These are phyloP conservation scores for Ridgeia piscesae DNA, from an alignment of 1,140 invertebrate species.

Conservation along the genomic window DNA sequence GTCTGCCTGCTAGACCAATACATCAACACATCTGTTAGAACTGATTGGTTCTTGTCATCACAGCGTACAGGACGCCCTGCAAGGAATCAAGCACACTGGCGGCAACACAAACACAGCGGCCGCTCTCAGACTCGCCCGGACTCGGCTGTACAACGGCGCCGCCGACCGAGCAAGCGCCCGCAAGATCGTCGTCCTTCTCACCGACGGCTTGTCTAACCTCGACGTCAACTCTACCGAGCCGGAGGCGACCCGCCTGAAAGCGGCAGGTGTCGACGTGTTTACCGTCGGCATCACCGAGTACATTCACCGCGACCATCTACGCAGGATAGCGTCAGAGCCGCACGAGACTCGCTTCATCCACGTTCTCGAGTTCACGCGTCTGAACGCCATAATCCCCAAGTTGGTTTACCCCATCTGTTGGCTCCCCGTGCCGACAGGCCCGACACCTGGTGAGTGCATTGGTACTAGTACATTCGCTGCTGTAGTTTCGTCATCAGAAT, in stretches of 20 bases:
- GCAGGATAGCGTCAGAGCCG: background rate
- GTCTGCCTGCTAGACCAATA: too few relatives aligned
- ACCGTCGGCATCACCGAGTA: constrained; percentile 6
- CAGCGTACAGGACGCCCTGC: background rate
- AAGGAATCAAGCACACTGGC: constrained; percentile 7
- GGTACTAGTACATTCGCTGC: background rate
- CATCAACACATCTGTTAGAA: background rate
- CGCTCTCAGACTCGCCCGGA: constrained; percentile 10
- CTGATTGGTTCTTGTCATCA: background rate
- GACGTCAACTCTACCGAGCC: constrained; percentile 20
- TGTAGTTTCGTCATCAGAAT: background rate
- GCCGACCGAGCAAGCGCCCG: constrained; percentile 15
- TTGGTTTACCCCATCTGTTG: background rate
- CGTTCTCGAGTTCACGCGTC: background rate
- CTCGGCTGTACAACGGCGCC: constrained; percentile 3
- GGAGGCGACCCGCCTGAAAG: constrained; percentile 16
- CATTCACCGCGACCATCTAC: background rate
- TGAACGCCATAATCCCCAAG: background rate
- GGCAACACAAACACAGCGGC: constrained; percentile 26
- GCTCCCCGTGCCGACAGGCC: background rate
- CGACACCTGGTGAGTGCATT: background rate
- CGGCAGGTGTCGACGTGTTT: background rate
- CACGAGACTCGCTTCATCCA: background rate
- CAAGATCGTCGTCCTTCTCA: constrained; percentile 21
- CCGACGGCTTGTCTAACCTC: constrained; percentile 15